Evolutionary conservation across 1,140 invertebrate genomes (phyloP).

Genomic region (Nasonia longicornis): DNA sequence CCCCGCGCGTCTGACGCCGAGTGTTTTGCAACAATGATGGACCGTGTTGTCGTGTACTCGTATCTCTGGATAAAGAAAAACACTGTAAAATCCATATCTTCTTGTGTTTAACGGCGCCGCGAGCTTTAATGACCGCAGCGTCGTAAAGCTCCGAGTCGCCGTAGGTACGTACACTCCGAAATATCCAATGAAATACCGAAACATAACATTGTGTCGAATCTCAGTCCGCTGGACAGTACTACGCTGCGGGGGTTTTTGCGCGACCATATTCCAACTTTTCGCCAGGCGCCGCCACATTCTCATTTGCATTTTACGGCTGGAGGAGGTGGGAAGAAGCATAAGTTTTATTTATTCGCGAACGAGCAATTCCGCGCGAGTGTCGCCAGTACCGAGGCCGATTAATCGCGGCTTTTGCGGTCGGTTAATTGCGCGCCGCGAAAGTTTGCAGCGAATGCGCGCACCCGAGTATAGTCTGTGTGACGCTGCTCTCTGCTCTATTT

Average conservation of each 20-base stretch:
- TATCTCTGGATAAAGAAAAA: too few relatives aligned
- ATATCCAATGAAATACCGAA: not conserved
- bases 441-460: slow-evolving; percentile 9
- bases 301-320: slow-evolving; percentile 10
- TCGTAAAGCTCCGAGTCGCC: not conserved
- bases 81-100: too few relatives aligned
- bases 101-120: too few relatives aligned
- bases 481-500: slow-evolving; percentile 16
- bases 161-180: not conserved
- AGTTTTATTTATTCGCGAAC: slow-evolving; percentile 37
- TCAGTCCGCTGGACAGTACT: not conserved
- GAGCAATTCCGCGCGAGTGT: slow-evolving; percentile 23
- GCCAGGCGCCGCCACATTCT: not conserved
- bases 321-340: not conserved
- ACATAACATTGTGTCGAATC: not conserved
- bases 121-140: too few relatives aligned
- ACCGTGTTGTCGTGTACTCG: not conserved
- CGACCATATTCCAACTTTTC: not conserved
- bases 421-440: slow-evolving; percentile 30
- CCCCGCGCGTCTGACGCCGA: too few relatives aligned
- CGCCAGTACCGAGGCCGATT: not conserved
- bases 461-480: not conserved
- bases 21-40: not conserved
- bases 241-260: not conserved
- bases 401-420: slow-evolving; percentile 8